These are phyloP conservation scores for Sericinus montela DNA, from an alignment of 2,888 invertebrate genomes.

Conservation along the genomic window DNA sequence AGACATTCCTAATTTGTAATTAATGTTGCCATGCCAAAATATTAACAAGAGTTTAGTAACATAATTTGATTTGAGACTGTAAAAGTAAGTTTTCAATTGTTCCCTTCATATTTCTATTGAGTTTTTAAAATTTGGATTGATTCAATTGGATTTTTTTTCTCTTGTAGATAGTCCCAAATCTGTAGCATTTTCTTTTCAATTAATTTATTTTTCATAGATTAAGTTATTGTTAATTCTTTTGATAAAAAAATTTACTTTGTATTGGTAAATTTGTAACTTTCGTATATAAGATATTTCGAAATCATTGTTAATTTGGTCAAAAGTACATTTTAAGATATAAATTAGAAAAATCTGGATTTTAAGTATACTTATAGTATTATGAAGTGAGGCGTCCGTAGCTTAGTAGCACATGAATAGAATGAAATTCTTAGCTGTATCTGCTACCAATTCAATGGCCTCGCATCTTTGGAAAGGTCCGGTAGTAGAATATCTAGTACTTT, in stretches of 20 bases:
- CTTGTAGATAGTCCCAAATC: conserved; percentile 23
- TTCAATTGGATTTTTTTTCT: not conserved
- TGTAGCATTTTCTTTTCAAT: conserved; percentile 27
- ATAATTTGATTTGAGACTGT: no score
- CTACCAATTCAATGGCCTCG: no score
- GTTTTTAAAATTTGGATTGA: not conserved
- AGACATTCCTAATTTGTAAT: conserved; percentile 31
- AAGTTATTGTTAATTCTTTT: no score
- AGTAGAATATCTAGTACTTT: not conserved
- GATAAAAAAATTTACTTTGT: no score
- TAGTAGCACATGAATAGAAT: not conserved
- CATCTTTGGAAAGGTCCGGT: not conserved
- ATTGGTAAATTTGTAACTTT: no score
- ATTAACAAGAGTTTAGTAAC: not conserved
- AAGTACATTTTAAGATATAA: no score
- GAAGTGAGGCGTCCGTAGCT: not conserved
- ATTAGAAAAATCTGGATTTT: no score
- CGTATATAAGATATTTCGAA: no score
- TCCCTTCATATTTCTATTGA: not conserved
- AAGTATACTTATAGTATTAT: no score
- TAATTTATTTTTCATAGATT: not conserved
- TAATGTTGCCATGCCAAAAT: conserved; percentile 55
- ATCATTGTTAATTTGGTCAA: no score
- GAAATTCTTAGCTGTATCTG: not conserved
- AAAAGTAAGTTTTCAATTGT: no score